Evolutionary conservation across 2,113 vertebrate genomes (phyloP).

Genomic region (Cynoglossus semilaevis): DNA sequence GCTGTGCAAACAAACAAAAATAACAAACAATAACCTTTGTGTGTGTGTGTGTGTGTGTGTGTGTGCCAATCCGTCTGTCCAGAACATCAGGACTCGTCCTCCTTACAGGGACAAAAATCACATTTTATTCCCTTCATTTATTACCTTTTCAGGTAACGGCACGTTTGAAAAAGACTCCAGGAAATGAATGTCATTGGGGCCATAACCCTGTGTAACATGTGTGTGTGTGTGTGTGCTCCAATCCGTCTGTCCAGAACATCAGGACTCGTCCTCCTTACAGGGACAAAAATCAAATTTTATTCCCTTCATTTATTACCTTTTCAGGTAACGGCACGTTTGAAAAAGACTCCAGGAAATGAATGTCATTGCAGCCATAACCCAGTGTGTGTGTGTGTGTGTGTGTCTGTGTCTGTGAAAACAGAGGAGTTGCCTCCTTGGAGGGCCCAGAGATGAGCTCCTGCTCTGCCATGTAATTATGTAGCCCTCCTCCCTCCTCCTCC

Average conservation of each 20-base stretch:
- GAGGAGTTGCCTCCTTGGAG: slow-evolving; percentile 34
- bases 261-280: too few species aligned
- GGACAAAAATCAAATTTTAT: too few species aligned
- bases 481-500: slow-evolving; percentile 53
- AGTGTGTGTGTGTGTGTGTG: slow-evolving; percentile 6
- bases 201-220: background rate
- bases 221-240: background rate
- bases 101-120: too few species aligned
- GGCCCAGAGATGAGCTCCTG: slow-evolving; percentile 56
- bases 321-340: background rate
- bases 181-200: background rate
- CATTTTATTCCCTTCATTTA: background rate
- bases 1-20: too few species aligned
- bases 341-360: background rate
- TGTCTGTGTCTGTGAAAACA: slow-evolving; percentile 20
- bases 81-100: too few species aligned
- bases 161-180: background rate
- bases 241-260: too few species aligned
- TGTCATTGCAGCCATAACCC: background rate
- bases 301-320: background rate
- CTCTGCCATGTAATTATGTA: slow-evolving; percentile 69
- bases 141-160: background rate
- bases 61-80: too few species aligned
- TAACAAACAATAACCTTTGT: too few species aligned
- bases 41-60: too few species aligned